Conservation (phyloP, 2,797 vertebrate species). For the Varecia variegata region DNA sequence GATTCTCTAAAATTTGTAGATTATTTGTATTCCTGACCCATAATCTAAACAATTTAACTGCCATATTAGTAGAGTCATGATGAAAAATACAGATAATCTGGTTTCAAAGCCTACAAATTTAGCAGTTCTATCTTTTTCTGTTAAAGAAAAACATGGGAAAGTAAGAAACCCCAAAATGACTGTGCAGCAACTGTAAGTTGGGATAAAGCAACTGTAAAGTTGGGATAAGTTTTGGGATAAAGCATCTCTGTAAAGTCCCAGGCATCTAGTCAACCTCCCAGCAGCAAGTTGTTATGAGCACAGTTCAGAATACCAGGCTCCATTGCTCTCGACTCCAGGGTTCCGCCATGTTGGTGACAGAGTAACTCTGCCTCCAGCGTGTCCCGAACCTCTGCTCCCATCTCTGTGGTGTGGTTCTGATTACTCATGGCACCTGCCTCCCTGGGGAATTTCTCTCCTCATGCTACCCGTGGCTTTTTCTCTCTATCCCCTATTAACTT, state of each 20-base stretch:
- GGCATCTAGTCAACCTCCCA: neutral
- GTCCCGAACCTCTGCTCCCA: neutral
- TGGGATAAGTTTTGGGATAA: neutral
- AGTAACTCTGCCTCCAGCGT: neutral
- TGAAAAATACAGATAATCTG: neutral
- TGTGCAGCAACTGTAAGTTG: neutral
- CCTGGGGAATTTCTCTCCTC: too few relatives aligned
- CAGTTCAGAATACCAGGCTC: neutral
- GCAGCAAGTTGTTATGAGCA: neutral
- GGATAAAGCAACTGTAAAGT: too few relatives aligned
- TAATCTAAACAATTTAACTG: neutral
- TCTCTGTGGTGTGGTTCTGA: too few relatives aligned
- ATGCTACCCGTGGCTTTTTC: neutral
- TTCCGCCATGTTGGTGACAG: rapidly evolving
- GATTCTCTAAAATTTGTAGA: neutral
- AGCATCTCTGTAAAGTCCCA: neutral
- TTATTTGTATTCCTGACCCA: neutral
- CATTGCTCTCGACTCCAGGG: rapidly evolving
- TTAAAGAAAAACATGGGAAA: neutral
- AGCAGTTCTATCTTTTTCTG: neutral
- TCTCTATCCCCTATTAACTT: neutral
- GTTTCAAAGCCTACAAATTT: neutral
- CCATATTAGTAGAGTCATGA: neutral
- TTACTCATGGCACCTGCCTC: neutral
- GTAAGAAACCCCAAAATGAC: neutral